These are phyloP conservation scores for Neolamprologus ventralis DNA, from an alignment of 2,113 vertebrate genomes.

Conservation along the genomic window DNA sequence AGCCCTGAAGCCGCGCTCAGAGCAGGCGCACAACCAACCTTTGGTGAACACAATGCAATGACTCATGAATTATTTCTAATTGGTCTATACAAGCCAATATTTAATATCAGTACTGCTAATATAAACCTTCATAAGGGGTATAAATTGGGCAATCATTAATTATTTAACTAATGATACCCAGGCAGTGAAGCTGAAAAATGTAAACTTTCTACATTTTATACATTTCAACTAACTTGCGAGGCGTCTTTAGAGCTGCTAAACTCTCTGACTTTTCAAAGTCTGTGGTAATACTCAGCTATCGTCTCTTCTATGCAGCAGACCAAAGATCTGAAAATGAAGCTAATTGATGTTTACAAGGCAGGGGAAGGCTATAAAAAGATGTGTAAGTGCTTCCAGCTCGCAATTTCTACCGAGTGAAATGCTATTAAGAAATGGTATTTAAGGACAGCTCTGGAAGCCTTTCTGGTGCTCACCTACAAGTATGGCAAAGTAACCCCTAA, in stretches of 20 bases:
- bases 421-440: neutral
- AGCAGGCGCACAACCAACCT: neutral
- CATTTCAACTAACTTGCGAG: neutral
- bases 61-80: neutral
- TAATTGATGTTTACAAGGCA: neutral
- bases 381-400: neutral
- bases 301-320: neutral
- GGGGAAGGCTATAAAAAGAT: neutral
- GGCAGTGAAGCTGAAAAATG: neutral
- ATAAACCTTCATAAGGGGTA: neutral
- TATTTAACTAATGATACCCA: neutral
- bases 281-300: neutral
- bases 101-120: neutral
- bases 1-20: neutral
- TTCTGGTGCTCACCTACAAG: neutral
- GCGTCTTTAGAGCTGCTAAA: neutral
- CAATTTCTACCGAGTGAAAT: neutral
- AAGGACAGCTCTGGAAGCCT: neutral
- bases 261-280: neutral
- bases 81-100: neutral
- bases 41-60: neutral
- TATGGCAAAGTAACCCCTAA: neutral
- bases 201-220: neutral
- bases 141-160: neutral
- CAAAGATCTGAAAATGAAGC: neutral